Percentiles rank a stretch among this genome's conserved stretches.
Conservation (phyloP, 1,140 invertebrate genomes). For the Drosophila repletoides region DNA sequence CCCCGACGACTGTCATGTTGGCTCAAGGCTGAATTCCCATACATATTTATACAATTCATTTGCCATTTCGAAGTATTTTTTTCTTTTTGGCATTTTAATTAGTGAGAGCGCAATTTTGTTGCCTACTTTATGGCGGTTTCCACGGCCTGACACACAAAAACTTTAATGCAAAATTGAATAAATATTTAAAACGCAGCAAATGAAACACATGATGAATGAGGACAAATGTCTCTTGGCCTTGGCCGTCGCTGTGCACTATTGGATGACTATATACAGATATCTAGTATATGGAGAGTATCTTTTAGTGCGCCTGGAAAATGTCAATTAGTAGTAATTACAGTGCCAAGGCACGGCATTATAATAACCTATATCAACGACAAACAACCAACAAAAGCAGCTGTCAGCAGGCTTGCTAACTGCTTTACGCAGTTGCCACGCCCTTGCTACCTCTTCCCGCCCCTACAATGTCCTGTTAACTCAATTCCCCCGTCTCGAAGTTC, state of each 20-base stretch:
- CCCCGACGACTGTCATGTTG: constrained; percentile 15
- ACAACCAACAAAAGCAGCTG: constrained; percentile 28
- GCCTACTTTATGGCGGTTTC: constrained; percentile 24
- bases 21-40: constrained; percentile 27
- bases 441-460: constrained; percentile 23
- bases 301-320: constrained; percentile 52
- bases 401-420: constrained; percentile 6
- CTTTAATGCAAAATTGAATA: constrained; percentile 14
- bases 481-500: constrained; percentile 44
- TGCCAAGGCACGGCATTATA: constrained; percentile 56
- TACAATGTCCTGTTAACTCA: constrained; percentile 62
- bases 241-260: neutral
- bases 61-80: neutral
- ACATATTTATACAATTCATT: constrained; percentile 31
- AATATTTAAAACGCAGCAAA: constrained; percentile 40
- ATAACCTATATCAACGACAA: constrained; percentile 55
- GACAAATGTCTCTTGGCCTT: constrained; percentile 47
- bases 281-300: neutral
- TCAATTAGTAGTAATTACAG: constrained; percentile 77
- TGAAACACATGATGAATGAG: neutral
- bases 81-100: constrained; percentile 61
- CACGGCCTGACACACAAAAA: constrained; percentile 3
- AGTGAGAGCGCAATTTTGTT: constrained; percentile 22
- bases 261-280: neutral
- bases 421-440: constrained; percentile 5